Percentiles rank a stretch among this genome's conserved stretches.
These are phyloP conservation scores for Euglossa dilemma DNA, from an alignment of 1,140 invertebrate species.

Conservation along the genomic window DNA sequence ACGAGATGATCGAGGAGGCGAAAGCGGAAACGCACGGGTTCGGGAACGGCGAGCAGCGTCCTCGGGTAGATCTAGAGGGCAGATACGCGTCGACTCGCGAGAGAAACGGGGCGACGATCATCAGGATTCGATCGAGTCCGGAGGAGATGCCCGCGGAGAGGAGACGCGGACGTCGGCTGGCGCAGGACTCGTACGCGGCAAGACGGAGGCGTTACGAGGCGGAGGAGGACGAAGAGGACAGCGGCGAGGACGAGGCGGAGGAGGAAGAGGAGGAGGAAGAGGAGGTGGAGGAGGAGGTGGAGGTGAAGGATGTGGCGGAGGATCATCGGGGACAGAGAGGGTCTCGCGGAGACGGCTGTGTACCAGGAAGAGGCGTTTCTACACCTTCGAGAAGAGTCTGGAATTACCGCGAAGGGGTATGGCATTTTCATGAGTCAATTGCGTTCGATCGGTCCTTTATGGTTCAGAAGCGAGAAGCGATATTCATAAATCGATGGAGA, in stretches of 20 bases:
- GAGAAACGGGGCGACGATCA: slow-evolving; percentile 70
- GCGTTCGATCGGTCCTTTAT: slow-evolving; percentile 67
- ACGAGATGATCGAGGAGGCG: slow-evolving; percentile 23
- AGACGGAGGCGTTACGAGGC: slow-evolving; percentile 42
- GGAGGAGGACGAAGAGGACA: slow-evolving; percentile 55
- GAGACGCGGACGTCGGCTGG: slow-evolving; percentile 54
- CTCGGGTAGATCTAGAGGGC: slow-evolving; percentile 8
- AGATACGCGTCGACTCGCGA: slow-evolving; percentile 61
- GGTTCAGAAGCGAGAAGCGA: slow-evolving; percentile 65
- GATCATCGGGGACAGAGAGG: slow-evolving; percentile 46
- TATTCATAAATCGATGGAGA: slow-evolving; percentile 69
- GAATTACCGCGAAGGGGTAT: slow-evolving; percentile 79
- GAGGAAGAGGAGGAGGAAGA: slow-evolving; percentile 46
- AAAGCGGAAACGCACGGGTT: slow-evolving; percentile 4
- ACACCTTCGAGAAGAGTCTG: slow-evolving; percentile 75
- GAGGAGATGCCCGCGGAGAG: slow-evolving; percentile 54
- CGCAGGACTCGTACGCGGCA: slow-evolving; percentile 36
- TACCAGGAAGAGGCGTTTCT: slow-evolving; percentile 49
- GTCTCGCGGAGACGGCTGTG: slow-evolving; percentile 54
- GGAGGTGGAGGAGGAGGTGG: slow-evolving; percentile 50
- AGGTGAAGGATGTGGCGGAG: slow-evolving; percentile 34
- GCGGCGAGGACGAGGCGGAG: slow-evolving; percentile 29
- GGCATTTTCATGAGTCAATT: slow-evolving; percentile 70
- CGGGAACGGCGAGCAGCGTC: slow-evolving; percentile 14
- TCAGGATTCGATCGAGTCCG: slow-evolving; percentile 67